Conservation (phyloP, 2,888 invertebrate genomes). For the Phyto melanocephala region DNA sequence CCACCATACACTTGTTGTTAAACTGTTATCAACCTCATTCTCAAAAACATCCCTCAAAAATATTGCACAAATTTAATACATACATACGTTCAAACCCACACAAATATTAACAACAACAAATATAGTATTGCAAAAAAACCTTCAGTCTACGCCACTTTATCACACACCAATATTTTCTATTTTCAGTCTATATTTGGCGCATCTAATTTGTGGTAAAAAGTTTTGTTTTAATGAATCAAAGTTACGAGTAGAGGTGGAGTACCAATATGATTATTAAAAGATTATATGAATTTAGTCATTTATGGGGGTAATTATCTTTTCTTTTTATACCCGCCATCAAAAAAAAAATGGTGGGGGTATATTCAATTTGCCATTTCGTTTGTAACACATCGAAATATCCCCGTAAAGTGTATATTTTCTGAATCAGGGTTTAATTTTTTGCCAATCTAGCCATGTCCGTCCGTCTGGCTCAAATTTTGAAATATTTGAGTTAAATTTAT, state of each 20-base stretch:
- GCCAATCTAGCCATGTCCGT: no score
- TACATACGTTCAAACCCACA: neutral
- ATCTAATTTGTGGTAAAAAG: neutral
- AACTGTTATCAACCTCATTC: slow-evolving; percentile 26
- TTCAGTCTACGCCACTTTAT: neutral
- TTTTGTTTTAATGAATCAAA: neutral
- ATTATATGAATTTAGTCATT: neutral
- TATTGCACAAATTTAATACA: neutral
- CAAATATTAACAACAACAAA: neutral
- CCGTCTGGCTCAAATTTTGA: no score
- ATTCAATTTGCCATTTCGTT: no score
- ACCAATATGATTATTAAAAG: neutral
- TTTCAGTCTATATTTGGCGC: neutral
- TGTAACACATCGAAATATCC: no score
- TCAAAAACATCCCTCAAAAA: neutral
- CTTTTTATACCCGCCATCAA: no score
- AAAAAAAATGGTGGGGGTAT: no score
- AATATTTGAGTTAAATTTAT: no score
- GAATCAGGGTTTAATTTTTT: no score
- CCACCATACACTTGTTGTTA: slow-evolving; percentile 41
- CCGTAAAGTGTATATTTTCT: no score
- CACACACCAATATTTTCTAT: neutral
- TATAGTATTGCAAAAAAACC: neutral
- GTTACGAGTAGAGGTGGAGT: neutral
- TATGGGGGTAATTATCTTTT: neutral